Evolutionary conservation across 2,797 vertebrate species (phyloP).

Genomic region (Pangasius krempfi): DNA sequence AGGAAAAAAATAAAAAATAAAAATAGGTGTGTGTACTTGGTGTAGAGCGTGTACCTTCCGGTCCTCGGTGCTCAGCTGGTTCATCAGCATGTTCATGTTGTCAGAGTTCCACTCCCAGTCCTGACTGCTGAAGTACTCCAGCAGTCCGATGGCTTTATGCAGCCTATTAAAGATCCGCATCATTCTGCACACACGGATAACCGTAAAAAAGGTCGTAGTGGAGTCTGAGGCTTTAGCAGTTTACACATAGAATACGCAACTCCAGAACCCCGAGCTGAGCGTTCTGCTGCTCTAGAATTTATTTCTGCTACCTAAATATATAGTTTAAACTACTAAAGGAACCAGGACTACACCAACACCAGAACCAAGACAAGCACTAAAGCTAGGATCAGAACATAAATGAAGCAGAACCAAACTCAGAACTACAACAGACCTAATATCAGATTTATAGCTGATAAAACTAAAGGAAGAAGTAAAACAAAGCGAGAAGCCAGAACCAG

Average conservation of each 20-base stretch:
- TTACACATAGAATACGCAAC: background rate
- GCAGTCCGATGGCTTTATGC: conserved; percentile 82
- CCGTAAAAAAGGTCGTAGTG: background rate
- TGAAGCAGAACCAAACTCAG: background rate
- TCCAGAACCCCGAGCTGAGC: background rate
- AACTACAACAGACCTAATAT: background rate
- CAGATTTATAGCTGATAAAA: background rate
- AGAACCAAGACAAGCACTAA: background rate
- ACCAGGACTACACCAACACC: background rate
- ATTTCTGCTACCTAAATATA: background rate
- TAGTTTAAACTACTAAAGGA: background rate
- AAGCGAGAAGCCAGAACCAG: background rate
- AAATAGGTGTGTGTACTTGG: background rate
- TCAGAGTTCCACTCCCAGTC: conserved; percentile 94
- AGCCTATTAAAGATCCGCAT: conserved; percentile 89
- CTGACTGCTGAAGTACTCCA: conserved; percentile 90
- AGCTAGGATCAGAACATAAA: background rate
- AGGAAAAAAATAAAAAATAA: background rate
- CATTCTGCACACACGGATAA: conserved; percentile 77
- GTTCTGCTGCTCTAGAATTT: background rate
- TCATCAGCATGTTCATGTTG: conserved; percentile 89
- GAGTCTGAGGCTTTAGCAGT: background rate
- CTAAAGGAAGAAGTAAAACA: background rate
- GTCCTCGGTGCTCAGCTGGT: conserved; percentile 86
- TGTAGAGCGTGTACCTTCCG: conserved; percentile 77